Conservation (phyloP, 2,113 vertebrate genomes). For the Alaudala cheleensis region DNA sequence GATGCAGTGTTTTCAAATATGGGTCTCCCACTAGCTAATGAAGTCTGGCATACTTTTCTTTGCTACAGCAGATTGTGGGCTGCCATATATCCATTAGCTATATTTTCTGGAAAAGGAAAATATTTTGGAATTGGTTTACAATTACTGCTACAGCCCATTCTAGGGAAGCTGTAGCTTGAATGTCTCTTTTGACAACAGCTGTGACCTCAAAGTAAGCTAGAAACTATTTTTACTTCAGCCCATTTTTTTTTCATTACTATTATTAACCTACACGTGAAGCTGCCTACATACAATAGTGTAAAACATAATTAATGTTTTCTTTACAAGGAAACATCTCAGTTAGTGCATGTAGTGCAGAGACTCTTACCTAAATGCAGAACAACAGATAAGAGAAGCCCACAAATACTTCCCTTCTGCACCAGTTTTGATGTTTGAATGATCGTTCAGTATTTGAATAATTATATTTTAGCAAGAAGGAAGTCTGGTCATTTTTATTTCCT, state of each 20-base stretch:
- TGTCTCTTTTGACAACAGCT: not conserved
- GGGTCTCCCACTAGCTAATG: not conserved
- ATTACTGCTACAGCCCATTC: not conserved
- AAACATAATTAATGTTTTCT: not conserved
- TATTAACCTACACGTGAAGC: not conserved
- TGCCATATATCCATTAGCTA: not conserved
- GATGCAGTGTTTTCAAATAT: not conserved
- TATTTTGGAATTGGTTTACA: not conserved
- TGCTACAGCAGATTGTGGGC: not conserved
- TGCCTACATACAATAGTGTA: not conserved
- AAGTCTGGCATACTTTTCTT: accelerated
- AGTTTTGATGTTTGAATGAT: slow-evolving; percentile 44
- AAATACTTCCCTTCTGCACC: slow-evolving; percentile 15
- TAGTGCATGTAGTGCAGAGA: not conserved
- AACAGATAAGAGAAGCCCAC: not conserved
- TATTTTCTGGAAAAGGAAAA: not conserved
- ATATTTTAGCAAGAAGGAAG: slow-evolving; percentile 47
- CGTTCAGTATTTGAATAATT: slow-evolving; percentile 19
- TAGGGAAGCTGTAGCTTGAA: not conserved
- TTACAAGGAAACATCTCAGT: not conserved
- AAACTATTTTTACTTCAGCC: not conserved
- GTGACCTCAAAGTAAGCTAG: not conserved
- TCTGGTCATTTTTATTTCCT: slow-evolving; percentile 58
- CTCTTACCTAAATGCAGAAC: slow-evolving; percentile 5
- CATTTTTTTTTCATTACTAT: not conserved